These are phyloP conservation scores for Hyperoplus lanceolatus DNA, from an alignment of 2,797 vertebrate genomes.

Conservation along the genomic window DNA sequence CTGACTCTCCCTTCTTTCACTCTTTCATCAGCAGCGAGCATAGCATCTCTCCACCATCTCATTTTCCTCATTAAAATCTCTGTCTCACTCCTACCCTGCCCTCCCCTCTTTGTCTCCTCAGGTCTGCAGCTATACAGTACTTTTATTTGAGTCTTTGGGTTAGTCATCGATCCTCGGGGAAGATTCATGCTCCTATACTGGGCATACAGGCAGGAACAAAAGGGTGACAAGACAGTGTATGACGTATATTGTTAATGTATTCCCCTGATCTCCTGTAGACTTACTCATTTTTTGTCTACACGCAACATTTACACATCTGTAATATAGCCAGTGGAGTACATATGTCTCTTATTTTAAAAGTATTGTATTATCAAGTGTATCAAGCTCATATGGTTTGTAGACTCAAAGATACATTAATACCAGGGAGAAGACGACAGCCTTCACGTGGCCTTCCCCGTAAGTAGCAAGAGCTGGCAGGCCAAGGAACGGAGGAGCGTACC, in stretches of 20 bases:
- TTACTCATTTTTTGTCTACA: slow-evolving; percentile 71
- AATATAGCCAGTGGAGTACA: slow-evolving; percentile 32
- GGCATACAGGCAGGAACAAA: slow-evolving; percentile 31
- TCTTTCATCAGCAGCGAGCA: slow-evolving; percentile 59
- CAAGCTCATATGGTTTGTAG: too few relatives aligned
- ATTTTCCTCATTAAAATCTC: slow-evolving; percentile 66
- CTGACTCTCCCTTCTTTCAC: slow-evolving; percentile 39
- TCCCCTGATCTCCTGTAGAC: slow-evolving; percentile 66
- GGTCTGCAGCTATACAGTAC: slow-evolving; percentile 16
- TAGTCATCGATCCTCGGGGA: slow-evolving; percentile 29
- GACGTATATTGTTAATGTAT: slow-evolving; percentile 57
- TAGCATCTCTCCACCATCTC: slow-evolving; percentile 28
- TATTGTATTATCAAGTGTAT: too few relatives aligned
- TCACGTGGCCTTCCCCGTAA: too few relatives aligned
- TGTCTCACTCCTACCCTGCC: slow-evolving; percentile 22
- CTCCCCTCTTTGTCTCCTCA: slow-evolving; percentile 28
- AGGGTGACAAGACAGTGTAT: slow-evolving; percentile 51
- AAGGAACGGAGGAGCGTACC: too few relatives aligned
- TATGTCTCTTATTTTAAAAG: too few relatives aligned
- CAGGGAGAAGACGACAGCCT: too few relatives aligned
- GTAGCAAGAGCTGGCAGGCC: too few relatives aligned
- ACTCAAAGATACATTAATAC: too few relatives aligned
- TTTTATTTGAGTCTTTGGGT: slow-evolving; percentile 40
- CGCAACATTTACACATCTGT: slow-evolving; percentile 69
- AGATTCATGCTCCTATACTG: slow-evolving; percentile 26